Conservation (phyloP, 2,113 vertebrate species). For the Bos indicus region DNA sequence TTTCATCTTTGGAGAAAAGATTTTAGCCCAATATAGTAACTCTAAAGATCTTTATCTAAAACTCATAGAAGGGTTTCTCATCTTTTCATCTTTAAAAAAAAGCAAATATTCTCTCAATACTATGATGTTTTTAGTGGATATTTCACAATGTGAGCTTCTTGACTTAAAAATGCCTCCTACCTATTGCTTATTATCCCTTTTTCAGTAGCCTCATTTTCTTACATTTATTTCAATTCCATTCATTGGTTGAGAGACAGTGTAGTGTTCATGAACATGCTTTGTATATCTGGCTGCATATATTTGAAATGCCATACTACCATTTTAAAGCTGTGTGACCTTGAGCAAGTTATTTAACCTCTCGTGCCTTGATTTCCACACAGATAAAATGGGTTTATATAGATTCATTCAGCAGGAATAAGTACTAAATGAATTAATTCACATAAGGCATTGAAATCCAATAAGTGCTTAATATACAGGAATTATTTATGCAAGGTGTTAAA, state of each 20-base stretch:
- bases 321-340: not conserved
- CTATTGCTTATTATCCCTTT: not conserved
- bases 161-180: not conserved
- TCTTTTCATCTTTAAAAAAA: not conserved
- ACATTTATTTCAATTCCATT: not conserved
- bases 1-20: not conserved
- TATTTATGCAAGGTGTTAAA: not conserved
- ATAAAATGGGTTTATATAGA: not conserved
- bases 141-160: not conserved
- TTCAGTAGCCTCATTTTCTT: not conserved
- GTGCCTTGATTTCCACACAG: not conserved
- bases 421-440: not conserved
- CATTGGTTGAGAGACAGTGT: not conserved
- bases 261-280: not conserved
- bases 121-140: not conserved
- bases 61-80: not conserved
- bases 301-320: not conserved
- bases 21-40: not conserved
- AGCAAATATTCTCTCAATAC: not conserved
- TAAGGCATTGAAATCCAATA: not conserved
- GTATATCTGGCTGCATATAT: not conserved
- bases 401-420: not conserved
- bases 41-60: not conserved
- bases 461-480: not conserved
- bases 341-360: not conserved